Conservation (phyloP, 2,113 vertebrate genomes). For the Dasyprocta punctata region DNA sequence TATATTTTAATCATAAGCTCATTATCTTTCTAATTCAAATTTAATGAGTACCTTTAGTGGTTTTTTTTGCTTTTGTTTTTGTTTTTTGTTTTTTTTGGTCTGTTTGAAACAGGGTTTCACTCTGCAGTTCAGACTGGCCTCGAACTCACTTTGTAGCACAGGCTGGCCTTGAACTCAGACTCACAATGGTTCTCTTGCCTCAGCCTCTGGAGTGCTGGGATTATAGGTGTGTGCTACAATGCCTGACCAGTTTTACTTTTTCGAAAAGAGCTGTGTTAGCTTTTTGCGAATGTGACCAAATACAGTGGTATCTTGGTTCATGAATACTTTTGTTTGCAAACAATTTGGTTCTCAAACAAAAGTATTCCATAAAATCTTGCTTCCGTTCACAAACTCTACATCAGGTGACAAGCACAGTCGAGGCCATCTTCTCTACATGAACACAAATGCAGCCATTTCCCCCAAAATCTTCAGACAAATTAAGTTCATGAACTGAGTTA, state of each 20-base stretch:
- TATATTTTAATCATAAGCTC: not conserved
- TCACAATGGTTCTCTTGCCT: not conserved
- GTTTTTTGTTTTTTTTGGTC: not conserved
- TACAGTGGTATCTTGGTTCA: not conserved
- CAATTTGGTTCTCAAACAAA: not conserved
- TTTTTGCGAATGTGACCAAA: not conserved
- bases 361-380: not conserved
- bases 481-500: not conserved
- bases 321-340: not conserved
- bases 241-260: not conserved
- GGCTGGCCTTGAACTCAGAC: not conserved
- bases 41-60: not conserved
- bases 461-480: not conserved
- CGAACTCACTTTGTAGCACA: not conserved
- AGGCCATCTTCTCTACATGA: not conserved
- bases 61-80: too few relatives aligned
- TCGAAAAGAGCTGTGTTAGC: not conserved
- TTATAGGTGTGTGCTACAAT: not conserved
- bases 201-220: not conserved
- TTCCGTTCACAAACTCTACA: not conserved
- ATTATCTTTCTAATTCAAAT: constrained; percentile 28
- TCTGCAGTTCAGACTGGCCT: too few relatives aligned
- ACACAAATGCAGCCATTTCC: not conserved
- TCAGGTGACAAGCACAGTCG: not conserved
- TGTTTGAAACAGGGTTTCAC: not conserved